Evolutionary conservation across 2,888 invertebrate genomes (phyloP).

Genomic region (Nymphalis polychloros): DNA sequence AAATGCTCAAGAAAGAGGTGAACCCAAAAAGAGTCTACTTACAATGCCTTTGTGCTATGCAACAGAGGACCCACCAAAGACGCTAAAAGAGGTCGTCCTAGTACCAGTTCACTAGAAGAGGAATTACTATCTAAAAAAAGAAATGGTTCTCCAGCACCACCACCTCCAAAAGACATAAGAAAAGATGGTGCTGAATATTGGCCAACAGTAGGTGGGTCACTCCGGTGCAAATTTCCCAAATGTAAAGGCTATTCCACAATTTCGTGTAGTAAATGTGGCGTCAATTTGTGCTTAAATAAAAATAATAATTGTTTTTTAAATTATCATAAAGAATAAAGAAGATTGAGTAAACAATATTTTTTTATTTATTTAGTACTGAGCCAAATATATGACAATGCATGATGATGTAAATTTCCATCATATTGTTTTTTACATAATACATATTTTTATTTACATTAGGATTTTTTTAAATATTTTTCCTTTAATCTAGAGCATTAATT

Average conservation of each 20-base stretch:
- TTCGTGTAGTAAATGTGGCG: no score
- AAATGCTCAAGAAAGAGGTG: constrained; percentile 46
- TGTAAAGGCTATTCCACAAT: no score
- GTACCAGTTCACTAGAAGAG: constrained; percentile 49
- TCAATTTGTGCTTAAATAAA: no score
- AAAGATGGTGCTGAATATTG: constrained; percentile 55
- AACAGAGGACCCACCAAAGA: constrained; percentile 51
- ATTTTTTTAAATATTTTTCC: constrained; percentile 45
- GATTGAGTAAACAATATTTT: no score
- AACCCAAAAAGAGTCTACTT: constrained; percentile 51
- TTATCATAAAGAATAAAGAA: no score
- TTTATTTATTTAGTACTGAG: no score
- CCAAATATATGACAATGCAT: no score
- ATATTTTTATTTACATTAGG: no score
- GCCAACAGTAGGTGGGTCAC: constrained; percentile 53
- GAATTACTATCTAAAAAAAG: constrained; percentile 48
- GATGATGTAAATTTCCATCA: no score
- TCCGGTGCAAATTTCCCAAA: constrained; percentile 54
- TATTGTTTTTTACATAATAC: no score
- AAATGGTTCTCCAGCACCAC: constrained; percentile 51
- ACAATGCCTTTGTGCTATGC: constrained; percentile 53
- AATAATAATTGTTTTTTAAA: no score
- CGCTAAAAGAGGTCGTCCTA: constrained; percentile 51
- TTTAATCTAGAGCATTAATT: constrained; percentile 48
- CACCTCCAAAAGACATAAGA: constrained; percentile 54